Percentiles rank a stretch among this genome's conserved stretches.
Evolutionary conservation across 2,888 invertebrate species (phyloP).

Genomic region (Lasioglossum pauxillum): DNA sequence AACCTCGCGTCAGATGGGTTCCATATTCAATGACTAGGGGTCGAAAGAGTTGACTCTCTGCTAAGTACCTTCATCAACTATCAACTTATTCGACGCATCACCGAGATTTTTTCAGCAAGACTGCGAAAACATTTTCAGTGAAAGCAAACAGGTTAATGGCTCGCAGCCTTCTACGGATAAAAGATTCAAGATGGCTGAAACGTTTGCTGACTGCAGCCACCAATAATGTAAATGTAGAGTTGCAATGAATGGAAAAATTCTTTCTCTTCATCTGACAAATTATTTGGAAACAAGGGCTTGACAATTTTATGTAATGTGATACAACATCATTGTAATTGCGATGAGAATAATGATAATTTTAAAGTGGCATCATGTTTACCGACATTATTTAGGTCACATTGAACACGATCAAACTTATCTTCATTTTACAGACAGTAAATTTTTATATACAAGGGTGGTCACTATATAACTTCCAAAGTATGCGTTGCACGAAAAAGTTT

Average conservation of each 20-base stretch:
- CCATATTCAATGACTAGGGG: not conserved
- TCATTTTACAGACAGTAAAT: not conserved
- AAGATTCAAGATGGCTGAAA: not conserved
- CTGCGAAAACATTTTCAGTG: not conserved
- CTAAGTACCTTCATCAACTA: not conserved
- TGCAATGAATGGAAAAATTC: not conserved
- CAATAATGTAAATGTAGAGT: not conserved
- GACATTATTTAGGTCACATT: too few species aligned
- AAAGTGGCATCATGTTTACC: too few species aligned
- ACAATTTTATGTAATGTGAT: too few species aligned
- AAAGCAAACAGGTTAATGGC: not conserved
- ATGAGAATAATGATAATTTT: too few species aligned
- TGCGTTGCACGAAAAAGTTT: too few species aligned
- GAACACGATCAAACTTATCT: too few species aligned
- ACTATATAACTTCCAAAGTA: too few species aligned
- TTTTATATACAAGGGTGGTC: too few species aligned
- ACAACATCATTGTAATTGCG: too few species aligned
- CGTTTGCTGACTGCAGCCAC: not conserved
- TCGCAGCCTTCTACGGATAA: not conserved
- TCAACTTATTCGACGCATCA: not conserved
- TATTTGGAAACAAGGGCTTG: too few species aligned
- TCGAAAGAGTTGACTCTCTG: not conserved
- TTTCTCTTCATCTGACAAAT: not conserved
- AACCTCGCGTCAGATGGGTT: not conserved
- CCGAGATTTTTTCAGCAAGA: not conserved